Percentiles rank a stretch among this genome's conserved stretches.
Evolutionary conservation across 2,113 vertebrate genomes (phyloP).

Genomic region (Seriola quinqueradiata): DNA sequence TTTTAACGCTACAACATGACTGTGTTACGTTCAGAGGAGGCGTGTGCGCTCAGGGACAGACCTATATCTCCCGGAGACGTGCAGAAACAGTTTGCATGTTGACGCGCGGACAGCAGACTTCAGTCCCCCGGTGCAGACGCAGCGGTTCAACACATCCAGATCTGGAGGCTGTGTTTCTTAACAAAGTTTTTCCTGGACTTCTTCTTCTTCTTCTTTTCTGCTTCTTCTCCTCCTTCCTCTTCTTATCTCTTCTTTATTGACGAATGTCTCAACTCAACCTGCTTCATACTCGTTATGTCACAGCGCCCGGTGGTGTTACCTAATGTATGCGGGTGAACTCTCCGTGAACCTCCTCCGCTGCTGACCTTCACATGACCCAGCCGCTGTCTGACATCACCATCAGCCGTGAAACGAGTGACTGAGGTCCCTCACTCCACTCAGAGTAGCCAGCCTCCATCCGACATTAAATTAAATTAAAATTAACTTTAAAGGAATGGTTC

Average conservation of each 20-base stretch:
- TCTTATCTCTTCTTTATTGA: constrained; percentile 84
- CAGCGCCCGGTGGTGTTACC: constrained; percentile 93
- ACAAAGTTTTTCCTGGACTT: constrained; percentile 65
- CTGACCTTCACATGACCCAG: constrained; percentile 98
- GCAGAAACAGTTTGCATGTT: constrained; percentile 17
- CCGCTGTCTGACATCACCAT: constrained; percentile 91
- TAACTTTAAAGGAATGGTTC: not conserved
- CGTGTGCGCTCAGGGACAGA: constrained; percentile 25
- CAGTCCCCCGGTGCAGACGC: not conserved
- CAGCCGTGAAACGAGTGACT: constrained; percentile 87
- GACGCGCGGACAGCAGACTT: constrained; percentile 20
- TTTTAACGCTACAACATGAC: constrained; percentile 86
- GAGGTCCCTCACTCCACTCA: constrained; percentile 49
- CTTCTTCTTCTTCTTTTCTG: constrained; percentile 28
- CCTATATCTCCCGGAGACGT: constrained; percentile 8
- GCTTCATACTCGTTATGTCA: constrained; percentile 95
- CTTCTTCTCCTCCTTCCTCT: constrained; percentile 26
- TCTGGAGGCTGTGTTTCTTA: constrained; percentile 62
- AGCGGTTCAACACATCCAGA: constrained; percentile 11
- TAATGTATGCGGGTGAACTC: constrained; percentile 98
- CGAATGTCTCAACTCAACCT: constrained; percentile 90
- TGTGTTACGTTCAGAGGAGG: constrained; percentile 71
- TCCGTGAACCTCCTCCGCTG: constrained; percentile 94
- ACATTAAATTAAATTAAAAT: no score
- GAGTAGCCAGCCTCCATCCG: not conserved